These are phyloP conservation scores for Eriosoma lanigerum DNA, from an alignment of 1,140 invertebrate species.

Conservation along the genomic window DNA sequence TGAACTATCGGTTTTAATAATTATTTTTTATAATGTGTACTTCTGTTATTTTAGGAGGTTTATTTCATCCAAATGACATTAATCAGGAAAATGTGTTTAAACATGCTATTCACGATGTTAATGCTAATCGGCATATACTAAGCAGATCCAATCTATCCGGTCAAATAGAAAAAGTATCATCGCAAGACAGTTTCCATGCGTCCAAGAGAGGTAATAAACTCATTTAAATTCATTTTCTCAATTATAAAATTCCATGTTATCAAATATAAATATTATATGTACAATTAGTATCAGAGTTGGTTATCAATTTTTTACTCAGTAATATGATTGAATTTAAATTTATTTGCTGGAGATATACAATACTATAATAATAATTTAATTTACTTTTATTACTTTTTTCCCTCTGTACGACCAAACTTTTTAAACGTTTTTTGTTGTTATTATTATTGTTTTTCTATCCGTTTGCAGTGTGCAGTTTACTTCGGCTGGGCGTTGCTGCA, in stretches of 20 bases:
- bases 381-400: too few species aligned
- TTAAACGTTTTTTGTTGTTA: background rate
- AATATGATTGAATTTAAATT: too few species aligned
- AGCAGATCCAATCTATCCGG: conserved; percentile 79
- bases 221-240: too few species aligned
- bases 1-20: too few species aligned
- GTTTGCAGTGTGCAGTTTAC: conserved; percentile 81
- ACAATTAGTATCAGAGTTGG: too few species aligned
- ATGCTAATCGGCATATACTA: conserved; percentile 76
- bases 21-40: too few species aligned
- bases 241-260: too few species aligned
- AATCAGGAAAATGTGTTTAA: conserved; percentile 85
- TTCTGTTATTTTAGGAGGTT: conserved; percentile 71
- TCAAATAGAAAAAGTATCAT: conserved; percentile 82
- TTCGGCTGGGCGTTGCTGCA: conserved; percentile 83
- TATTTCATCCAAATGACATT: conserved; percentile 83
- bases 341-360: too few species aligned
- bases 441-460: conserved; percentile 9
- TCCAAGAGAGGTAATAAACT: conserved; percentile 74
- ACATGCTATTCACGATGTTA: conserved; percentile 87
- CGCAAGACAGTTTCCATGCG: conserved; percentile 88
- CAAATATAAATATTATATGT: too few species aligned
- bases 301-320: too few species aligned
- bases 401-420: too few species aligned
- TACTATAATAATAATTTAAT: too few species aligned